phyloP scores from a whole-genome alignment of 2,888 invertebrate species.

The Sisyra nigra region DNA sequence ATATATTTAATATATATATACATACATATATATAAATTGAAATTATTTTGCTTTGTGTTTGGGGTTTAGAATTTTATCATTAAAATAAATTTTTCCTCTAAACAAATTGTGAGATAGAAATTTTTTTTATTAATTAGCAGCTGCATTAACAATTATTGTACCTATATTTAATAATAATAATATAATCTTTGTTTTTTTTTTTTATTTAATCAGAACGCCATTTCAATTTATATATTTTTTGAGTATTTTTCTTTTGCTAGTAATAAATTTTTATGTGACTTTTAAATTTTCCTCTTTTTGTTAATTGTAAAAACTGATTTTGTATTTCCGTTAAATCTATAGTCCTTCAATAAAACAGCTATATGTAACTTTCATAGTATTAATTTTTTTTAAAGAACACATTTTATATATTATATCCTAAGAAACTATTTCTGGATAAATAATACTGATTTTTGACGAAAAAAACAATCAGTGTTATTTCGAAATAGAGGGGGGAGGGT shows the following conservation, averaged over 20 bases:
- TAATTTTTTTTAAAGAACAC: slow-evolving; percentile 6
- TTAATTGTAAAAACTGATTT: not conserved
- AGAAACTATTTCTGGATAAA: not conserved
- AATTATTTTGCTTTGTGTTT: not conserved
- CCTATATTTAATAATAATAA: not conserved
- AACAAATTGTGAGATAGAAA: not conserved
- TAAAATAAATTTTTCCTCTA: not conserved
- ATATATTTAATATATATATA: not conserved
- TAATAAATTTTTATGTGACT: not conserved
- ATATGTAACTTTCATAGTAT: not conserved
- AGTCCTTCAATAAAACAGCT: slow-evolving; percentile 6
- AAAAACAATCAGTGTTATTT: too few species aligned
- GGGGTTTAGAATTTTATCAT: not conserved
- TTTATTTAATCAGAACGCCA: not conserved
- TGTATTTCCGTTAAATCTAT: too few species aligned
- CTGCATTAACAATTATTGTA: slow-evolving; percentile 1
- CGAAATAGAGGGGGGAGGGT: too few species aligned
- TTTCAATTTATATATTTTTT: not conserved
- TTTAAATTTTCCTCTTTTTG: not conserved
- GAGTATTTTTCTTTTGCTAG: not conserved
- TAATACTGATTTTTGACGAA: too few species aligned
- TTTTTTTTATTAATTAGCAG: not conserved
- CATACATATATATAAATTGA: not conserved
- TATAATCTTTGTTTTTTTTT: not conserved
- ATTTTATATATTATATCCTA: slow-evolving; percentile 6